A percentile compares a stretch with the other conserved stretches of the same genome.
phyloP scores from a whole-genome alignment of 2,113 vertebrate genomes.

The Alethe castanea region DNA sequence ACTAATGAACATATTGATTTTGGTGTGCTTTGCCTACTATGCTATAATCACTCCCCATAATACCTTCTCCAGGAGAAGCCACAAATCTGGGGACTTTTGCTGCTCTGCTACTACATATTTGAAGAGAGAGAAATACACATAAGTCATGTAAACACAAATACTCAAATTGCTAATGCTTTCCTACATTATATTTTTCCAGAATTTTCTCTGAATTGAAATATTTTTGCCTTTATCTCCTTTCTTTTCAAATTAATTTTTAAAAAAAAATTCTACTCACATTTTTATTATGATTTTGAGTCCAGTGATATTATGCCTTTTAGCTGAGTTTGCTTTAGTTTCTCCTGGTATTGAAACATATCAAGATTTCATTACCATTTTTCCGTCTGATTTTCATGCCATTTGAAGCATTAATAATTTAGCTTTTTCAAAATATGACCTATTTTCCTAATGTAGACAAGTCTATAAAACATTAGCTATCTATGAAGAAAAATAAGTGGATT shows the following conservation, averaged over 20 bases:
- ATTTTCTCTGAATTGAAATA: neutral
- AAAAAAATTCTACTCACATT: neutral
- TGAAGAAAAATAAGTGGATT: constrained; percentile 5
- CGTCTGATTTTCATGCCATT: neutral
- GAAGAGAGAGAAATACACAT: neutral
- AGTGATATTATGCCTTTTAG: neutral
- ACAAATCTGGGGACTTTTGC: neutral
- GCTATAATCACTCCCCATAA: neutral
- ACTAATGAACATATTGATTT: neutral
- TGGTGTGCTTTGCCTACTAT: neutral
- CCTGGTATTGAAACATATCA: neutral
- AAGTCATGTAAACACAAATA: neutral
- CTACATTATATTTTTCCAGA: neutral
- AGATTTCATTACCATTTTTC: constrained; percentile 9
- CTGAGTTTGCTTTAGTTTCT: constrained; percentile 3
- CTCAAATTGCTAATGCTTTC: neutral
- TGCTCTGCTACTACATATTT: neutral
- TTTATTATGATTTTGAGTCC: neutral
- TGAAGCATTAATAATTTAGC: constrained; percentile 21
- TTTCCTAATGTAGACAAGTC: constrained; percentile 5
- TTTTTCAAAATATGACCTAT: constrained; percentile 20
- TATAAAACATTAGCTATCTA: neutral
- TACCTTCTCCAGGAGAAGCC: neutral
- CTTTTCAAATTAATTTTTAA: neutral
- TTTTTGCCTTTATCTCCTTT: neutral